Conservation (phyloP, 2,113 vertebrate species). For the Argyrosomus japonicus region DNA sequence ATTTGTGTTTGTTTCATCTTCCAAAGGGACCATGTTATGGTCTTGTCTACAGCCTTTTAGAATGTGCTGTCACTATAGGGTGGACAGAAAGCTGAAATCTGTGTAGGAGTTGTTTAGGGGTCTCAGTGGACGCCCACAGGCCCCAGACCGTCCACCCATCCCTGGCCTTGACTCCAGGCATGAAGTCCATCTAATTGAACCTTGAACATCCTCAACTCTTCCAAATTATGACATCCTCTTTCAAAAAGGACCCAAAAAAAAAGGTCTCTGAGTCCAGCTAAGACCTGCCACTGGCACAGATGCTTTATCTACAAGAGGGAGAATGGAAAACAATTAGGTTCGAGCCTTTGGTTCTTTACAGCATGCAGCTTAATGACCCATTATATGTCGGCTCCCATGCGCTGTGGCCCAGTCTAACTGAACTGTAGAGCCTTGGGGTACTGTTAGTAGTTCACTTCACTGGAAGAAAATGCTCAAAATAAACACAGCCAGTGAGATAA, state of each 20-base stretch:
- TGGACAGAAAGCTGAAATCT: background rate
- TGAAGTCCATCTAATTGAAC: background rate
- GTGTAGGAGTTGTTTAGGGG: background rate
- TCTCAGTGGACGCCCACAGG: background rate
- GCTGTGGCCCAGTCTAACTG: conserved; percentile 14
- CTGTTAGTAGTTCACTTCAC: conserved; percentile 24
- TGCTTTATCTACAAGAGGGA: conserved; percentile 5
- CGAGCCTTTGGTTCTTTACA: conserved; percentile 6
- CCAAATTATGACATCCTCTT: background rate
- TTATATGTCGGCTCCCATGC: conserved; percentile 42
- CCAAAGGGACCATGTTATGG: background rate
- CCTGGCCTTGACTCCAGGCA: background rate
- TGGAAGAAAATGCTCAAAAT: conserved; percentile 38
- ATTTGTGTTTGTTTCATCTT: background rate
- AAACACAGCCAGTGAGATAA: conserved; percentile 30
- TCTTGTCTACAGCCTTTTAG: conserved; percentile 11
- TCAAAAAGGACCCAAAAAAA: background rate
- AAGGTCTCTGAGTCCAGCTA: background rate
- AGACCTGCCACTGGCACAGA: background rate
- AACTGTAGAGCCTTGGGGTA: conserved; percentile 30
- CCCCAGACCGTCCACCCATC: background rate
- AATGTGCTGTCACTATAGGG: conserved; percentile 18
- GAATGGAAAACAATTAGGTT: conserved; percentile 44
- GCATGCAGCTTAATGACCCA: conserved; percentile 28
- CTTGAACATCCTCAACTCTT: background rate